Evolutionary conservation across 2,113 vertebrate genomes (phyloP).

Genomic region (Alethe diademata): DNA sequence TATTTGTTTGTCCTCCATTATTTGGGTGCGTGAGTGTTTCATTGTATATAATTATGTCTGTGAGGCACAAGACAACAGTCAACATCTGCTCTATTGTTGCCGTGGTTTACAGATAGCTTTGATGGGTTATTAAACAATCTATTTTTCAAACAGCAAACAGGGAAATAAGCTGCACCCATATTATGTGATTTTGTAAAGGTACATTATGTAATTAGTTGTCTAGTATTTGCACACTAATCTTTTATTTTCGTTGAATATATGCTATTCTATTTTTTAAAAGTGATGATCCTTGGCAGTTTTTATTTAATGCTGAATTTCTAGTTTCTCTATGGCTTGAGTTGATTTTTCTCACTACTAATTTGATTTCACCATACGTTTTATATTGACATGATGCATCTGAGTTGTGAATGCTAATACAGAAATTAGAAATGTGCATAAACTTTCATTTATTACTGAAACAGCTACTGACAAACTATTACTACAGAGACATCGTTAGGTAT

Average conservation of each 20-base stretch:
- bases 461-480: not conserved
- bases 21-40: slow-evolving; percentile 69
- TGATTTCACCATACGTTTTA: not conserved
- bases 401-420: not conserved
- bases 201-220: slow-evolving; percentile 72
- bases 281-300: not conserved
- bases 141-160: slow-evolving; percentile 77
- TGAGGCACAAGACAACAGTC: slow-evolving; percentile 76
- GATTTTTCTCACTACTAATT: not conserved
- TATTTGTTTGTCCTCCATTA: slow-evolving; percentile 71
- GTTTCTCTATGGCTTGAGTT: not conserved
- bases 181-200: slow-evolving; percentile 72
- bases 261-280: not conserved
- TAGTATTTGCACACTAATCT: slow-evolving; percentile 49
- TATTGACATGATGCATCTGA: not conserved
- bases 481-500: not conserved
- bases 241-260: slow-evolving; percentile 63
- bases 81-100: slow-evolving; percentile 85
- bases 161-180: slow-evolving; percentile 69
- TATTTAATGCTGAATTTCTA: not conserved
- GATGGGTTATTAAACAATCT: slow-evolving; percentile 85
- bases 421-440: not conserved
- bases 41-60: slow-evolving; percentile 81
- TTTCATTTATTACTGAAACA: not conserved
- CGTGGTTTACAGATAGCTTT: slow-evolving; percentile 80